Evolutionary conservation across 2,797 vertebrate species (phyloP), one percentile per base, ranked within the genome.

Genomic region (Sebastiscus tertius): DNA sequence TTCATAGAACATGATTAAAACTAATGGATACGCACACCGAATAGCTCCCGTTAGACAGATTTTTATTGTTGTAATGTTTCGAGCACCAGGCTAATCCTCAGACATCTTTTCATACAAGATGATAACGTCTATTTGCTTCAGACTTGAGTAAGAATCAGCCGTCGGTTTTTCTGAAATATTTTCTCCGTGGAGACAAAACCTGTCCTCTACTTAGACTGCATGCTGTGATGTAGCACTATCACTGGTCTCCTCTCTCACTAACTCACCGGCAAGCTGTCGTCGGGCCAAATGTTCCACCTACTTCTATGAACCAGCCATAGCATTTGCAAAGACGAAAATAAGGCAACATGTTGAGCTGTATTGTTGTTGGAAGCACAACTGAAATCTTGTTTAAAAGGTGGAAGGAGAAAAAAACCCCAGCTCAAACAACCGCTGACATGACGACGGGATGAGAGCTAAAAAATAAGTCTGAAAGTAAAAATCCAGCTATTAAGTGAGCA

Each of bases 391-490:
- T 56, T 26, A 74, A 79, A 83, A 63, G 36, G 14, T 42, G 22
- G 22, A 75, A 52, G 14, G 29, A 42, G 29, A 55, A 27, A 24
- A 10, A 42, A 16, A 1, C 1, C 9, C 1, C 14, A 56, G 61
- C 49, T 80, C 5, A 33, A 78, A 82, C 71, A 52, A 75, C 74
- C 52, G 76, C n/a, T 68, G 77, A 63, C 22, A 62, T 46, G 56
- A 72, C 6, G 33, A 84, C 56, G 2, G 16, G 49, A 8, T 54
- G 22, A 52, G 13, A 63, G 39, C 39, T 1, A 62, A n/a, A 67
- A 42, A 36, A 42, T 34, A 72, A 46, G 20, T 46, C 29, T 34
- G 22, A 42, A 61, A 61, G 36, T 20, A 68, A 75, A 79, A 72
- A 63, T 13, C 22, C 14, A 12, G 59, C 3, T 24, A 70, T 67